Percentiles rank a stretch among this genome's conserved stretches.
These are phyloP conservation scores for Xylota segnis DNA, from an alignment of 2,888 invertebrate species.

Conservation along the genomic window DNA sequence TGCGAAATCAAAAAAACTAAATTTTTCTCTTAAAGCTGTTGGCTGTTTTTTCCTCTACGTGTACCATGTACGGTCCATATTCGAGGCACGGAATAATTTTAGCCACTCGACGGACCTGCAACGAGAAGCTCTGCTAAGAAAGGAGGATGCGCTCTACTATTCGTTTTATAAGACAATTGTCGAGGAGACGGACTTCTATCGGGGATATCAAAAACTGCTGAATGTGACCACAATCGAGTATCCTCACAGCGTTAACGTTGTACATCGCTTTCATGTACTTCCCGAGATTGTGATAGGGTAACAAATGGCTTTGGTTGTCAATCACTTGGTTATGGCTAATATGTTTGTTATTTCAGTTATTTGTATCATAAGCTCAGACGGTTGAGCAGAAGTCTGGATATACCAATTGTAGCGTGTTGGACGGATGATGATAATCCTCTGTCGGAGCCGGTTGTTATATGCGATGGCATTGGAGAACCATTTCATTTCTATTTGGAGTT, in stretches of 20 bases:
- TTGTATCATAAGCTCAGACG: constrained; percentile 79
- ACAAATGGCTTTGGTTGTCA: constrained; percentile 23
- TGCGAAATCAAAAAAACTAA: constrained; percentile 8
- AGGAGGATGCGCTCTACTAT: constrained; percentile 96
- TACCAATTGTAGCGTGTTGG: constrained; percentile 83
- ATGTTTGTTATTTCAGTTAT: constrained; percentile 78
- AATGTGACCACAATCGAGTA: constrained; percentile 92
- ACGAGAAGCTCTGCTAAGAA: constrained; percentile 93
- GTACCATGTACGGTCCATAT: constrained; percentile 88
- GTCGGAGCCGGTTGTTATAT: constrained; percentile 86
- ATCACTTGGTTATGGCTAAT: not conserved
- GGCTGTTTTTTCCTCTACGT: constrained; percentile 87
- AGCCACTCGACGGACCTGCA: constrained; percentile 92
- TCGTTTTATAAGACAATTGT: constrained; percentile 94
- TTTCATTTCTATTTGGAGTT: constrained; percentile 92
- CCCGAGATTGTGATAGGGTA: constrained; percentile 89
- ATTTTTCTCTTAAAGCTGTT: constrained; percentile 83
- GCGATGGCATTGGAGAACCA: constrained; percentile 92
- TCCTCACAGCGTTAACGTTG: constrained; percentile 92
- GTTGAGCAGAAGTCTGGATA: constrained; percentile 69
- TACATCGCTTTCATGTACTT: constrained; percentile 92
- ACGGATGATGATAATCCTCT: constrained; percentile 86
- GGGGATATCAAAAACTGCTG: constrained; percentile 88
- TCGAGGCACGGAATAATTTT: constrained; percentile 94
- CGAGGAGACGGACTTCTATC: constrained; percentile 87